Conservation (phyloP, 2,113 vertebrate species). For the Xiphophorus couchianus region DNA sequence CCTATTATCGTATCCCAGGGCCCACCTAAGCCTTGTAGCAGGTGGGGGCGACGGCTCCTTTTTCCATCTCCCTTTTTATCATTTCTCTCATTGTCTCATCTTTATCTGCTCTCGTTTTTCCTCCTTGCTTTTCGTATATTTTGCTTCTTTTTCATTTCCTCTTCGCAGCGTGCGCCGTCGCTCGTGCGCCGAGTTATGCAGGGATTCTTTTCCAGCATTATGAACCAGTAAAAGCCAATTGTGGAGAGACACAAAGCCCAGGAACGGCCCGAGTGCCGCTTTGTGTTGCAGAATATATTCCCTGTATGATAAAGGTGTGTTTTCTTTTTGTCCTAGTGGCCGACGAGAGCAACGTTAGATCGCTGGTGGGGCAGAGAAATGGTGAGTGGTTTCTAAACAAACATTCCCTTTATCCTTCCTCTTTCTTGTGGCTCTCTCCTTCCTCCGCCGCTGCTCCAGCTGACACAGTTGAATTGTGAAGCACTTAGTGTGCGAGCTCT, state of each 20-base stretch:
- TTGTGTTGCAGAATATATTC: background rate
- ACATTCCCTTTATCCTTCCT: conserved; percentile 1
- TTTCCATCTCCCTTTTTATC: conserved; percentile 37
- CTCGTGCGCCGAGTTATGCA: conserved; percentile 13
- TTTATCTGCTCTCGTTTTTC: conserved; percentile 49
- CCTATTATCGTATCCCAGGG: conserved; percentile 72
- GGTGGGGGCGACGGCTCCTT: background rate
- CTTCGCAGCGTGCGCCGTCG: conserved; percentile 6
- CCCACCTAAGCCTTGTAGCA: conserved; percentile 47
- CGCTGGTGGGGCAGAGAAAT: conserved; percentile 74
- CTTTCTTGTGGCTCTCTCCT: background rate
- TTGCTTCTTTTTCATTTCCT: conserved; percentile 63
- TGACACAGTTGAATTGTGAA: conserved; percentile 64
- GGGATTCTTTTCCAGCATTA: conserved; percentile 32
- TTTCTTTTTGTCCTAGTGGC: conserved; percentile 78
- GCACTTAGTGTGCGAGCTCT: conserved; percentile 56
- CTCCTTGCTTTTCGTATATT: conserved; percentile 34
- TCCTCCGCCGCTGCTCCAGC: background rate
- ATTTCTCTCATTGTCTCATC: conserved; percentile 58
- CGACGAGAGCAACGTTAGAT: conserved; percentile 89
- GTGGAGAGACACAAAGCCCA: conserved; percentile 9
- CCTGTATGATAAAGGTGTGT: conserved; percentile 5
- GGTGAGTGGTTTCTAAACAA: conserved; percentile 51
- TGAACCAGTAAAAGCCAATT: conserved; percentile 25
- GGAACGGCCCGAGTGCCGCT: background rate